Conservation (phyloP, 2,113 vertebrate species). For the Elaphurus davidianus region DNA sequence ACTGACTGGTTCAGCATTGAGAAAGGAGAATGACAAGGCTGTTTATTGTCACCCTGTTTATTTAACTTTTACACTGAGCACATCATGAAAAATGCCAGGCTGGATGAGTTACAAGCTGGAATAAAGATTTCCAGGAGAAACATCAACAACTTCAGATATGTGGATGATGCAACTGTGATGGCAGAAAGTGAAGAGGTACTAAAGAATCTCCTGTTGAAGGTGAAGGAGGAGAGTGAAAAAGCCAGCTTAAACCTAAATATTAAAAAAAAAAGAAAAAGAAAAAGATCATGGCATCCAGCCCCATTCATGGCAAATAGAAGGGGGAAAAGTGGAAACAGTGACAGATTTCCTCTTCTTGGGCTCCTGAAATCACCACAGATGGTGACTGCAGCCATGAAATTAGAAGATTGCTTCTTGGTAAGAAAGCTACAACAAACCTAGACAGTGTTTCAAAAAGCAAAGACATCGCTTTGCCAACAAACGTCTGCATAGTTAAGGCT, state of each 20-base stretch:
- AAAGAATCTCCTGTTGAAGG: background rate
- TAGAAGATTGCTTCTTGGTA: background rate
- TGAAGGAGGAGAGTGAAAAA: background rate
- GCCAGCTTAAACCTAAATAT: background rate
- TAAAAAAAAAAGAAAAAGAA: background rate
- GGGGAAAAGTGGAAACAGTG: background rate
- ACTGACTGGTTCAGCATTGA: background rate
- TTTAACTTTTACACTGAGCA: background rate
- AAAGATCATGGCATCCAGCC: background rate
- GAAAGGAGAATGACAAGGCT: background rate
- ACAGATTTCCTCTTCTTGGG: background rate
- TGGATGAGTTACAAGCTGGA: background rate
- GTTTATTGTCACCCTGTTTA: background rate
- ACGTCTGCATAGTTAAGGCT: background rate
- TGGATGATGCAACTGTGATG: background rate
- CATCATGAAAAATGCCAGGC: background rate
- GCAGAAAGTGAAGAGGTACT: background rate
- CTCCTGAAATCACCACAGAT: background rate
- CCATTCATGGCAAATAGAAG: background rate
- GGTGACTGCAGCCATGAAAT: background rate
- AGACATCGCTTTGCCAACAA: background rate
- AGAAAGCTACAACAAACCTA: background rate
- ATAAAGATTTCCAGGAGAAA: background rate
- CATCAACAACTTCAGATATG: background rate
- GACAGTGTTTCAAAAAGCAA: background rate